Evolutionary conservation across 2,113 vertebrate species (phyloP).

Genomic region (Myrmecophaga tridactyla): DNA sequence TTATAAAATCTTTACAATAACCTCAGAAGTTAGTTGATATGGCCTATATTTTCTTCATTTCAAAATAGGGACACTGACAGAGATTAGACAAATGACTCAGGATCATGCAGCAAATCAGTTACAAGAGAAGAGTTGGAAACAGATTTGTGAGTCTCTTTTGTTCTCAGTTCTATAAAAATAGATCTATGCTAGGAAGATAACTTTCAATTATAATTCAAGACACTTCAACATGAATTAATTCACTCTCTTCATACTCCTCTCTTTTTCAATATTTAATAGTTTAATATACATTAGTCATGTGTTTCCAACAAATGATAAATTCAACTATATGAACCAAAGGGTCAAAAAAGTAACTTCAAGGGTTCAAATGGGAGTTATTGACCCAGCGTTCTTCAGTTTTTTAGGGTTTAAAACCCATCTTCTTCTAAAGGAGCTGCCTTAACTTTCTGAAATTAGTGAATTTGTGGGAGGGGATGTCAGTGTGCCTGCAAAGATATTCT

Average conservation of each 20-base stretch:
- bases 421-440: slow-evolving; percentile 16
- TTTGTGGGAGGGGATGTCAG: slow-evolving; percentile 13
- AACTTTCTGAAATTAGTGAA: slow-evolving; percentile 50
- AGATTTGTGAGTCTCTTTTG: slow-evolving; percentile 49
- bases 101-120: slow-evolving; percentile 49
- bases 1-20: slow-evolving; percentile 39
- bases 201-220: slow-evolving; percentile 60
- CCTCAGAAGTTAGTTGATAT: neutral
- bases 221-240: slow-evolving; percentile 58
- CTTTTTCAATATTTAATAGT: slow-evolving; percentile 26
- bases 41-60: slow-evolving; percentile 13
- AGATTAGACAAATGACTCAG: slow-evolving; percentile 43
- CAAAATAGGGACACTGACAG: slow-evolving; percentile 21
- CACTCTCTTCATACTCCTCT: slow-evolving; percentile 31
- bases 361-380: slow-evolving; percentile 19
- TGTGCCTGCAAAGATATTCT: neutral
- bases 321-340: slow-evolving; percentile 24
- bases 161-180: slow-evolving; percentile 64
- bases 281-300: neutral
- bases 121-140: slow-evolving; percentile 48
- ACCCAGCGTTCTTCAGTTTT: neutral
- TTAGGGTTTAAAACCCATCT: slow-evolving; percentile 9
- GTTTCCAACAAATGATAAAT: slow-evolving; percentile 25
- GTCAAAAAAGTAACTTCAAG: slow-evolving; percentile 28
- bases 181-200: slow-evolving; percentile 38